These are phyloP conservation scores for Gryllus bimaculatus DNA, from an alignment of 1,140 invertebrate species.

Conservation along the genomic window DNA sequence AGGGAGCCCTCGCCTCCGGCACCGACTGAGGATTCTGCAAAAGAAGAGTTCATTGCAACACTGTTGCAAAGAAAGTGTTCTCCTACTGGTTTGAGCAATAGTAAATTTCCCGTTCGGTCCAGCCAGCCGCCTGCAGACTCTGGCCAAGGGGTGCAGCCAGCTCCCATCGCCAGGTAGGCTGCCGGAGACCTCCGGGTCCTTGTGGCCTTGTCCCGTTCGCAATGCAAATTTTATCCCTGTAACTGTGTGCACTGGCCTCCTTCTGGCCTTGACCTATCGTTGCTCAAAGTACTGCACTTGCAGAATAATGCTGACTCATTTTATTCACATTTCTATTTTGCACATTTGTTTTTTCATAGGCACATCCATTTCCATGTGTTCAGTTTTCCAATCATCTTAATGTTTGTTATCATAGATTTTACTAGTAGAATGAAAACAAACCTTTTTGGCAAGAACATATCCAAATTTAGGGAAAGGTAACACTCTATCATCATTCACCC, in stretches of 20 bases:
- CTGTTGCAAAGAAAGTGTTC: background rate
- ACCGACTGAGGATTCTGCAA: background rate
- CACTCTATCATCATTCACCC: too few relatives aligned
- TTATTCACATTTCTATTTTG: background rate
- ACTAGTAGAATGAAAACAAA: background rate
- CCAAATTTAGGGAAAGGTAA: too few relatives aligned
- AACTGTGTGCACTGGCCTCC: background rate
- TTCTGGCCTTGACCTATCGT: background rate
- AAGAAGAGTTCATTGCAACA: background rate
- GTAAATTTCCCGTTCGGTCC: background rate
- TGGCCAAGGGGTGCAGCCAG: constrained; percentile 13
- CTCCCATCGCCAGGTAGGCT: constrained; percentile 9
- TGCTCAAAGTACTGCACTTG: background rate
- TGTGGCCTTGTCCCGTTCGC: background rate
- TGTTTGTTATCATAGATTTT: background rate
- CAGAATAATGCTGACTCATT: background rate
- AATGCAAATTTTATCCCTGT: background rate
- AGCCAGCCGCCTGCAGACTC: constrained; percentile 6
- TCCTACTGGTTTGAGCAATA: background rate
- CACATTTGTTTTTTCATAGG: background rate
- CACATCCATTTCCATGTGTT: background rate
- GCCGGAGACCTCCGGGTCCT: background rate
- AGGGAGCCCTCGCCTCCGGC: constrained; percentile 6
- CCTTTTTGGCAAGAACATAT: too few relatives aligned
- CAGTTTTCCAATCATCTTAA: too few relatives aligned